Conservation (phyloP, 2,113 vertebrate species). For the Tonatia bakeri region DNA sequence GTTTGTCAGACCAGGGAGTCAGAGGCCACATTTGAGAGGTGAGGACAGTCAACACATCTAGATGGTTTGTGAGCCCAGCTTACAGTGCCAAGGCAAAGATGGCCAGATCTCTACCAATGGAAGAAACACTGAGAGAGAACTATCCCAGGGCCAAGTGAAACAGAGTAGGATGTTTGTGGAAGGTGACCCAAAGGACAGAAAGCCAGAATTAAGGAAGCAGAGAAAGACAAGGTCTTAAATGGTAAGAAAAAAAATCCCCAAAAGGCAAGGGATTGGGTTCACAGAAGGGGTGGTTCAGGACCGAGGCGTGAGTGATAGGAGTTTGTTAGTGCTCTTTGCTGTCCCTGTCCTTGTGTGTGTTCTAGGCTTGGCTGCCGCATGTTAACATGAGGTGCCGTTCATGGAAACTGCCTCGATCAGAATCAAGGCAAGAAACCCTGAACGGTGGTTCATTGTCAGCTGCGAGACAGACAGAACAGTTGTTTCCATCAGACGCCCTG, state of each 20-base stretch:
- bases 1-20: neutral
- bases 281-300: neutral
- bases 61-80: neutral
- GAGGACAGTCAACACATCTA: neutral
- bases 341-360: neutral
- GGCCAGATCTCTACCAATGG: neutral
- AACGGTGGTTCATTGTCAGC: neutral
- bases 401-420: neutral
- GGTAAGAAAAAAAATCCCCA: neutral
- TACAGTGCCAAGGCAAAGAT: neutral
- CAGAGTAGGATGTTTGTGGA: neutral
- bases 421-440: neutral
- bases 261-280: neutral
- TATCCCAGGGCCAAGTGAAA: neutral
- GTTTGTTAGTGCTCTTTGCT: neutral
- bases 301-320: neutral
- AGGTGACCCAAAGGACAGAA: neutral
- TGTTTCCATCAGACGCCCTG: neutral
- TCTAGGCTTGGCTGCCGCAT: neutral
- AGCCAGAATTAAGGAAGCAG: neutral
- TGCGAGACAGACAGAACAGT: neutral
- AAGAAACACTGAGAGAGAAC: neutral
- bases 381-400: neutral
- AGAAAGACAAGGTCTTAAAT: neutral
- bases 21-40: neutral